These are phyloP conservation scores for Gambusia yucatana DNA, from an alignment of 2,797 vertebrate genomes.

Conservation along the genomic window DNA sequence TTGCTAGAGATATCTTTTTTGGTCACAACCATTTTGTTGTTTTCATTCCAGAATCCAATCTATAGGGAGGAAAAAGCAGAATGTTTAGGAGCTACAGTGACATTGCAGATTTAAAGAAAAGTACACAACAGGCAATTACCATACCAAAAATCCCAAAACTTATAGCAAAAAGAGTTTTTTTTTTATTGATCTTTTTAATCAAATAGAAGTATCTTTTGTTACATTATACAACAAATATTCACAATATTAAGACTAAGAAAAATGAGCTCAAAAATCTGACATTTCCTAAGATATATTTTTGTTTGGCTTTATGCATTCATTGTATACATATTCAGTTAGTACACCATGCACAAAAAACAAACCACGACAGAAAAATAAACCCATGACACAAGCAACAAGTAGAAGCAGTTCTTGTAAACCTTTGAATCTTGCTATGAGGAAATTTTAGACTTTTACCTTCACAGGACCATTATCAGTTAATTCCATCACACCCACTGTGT, in stretches of 20 bases:
- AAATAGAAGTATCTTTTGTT: neutral
- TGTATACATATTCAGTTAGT: neutral
- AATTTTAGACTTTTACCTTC: conserved; percentile 83
- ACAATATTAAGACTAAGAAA: neutral
- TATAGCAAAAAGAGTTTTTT: neutral
- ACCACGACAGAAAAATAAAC: neutral
- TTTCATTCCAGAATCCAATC: conserved; percentile 99
- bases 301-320: neutral
- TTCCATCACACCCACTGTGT: conserved; percentile 97
- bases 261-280: neutral
- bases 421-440: neutral
- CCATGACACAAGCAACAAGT: neutral
- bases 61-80: conserved; percentile 64
- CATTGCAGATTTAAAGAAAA: neutral
- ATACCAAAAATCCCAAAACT: neutral
- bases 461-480: conserved; percentile 96
- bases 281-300: neutral
- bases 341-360: neutral
- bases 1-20: conserved; percentile 92
- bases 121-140: neutral
- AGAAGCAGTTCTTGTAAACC: neutral
- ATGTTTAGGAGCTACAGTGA: neutral
- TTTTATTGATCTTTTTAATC: neutral
- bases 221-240: neutral
- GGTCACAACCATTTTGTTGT: conserved; percentile 98